Evolutionary conservation across 2,797 vertebrate genomes (phyloP).

Genomic region (Ispidina picta): DNA sequence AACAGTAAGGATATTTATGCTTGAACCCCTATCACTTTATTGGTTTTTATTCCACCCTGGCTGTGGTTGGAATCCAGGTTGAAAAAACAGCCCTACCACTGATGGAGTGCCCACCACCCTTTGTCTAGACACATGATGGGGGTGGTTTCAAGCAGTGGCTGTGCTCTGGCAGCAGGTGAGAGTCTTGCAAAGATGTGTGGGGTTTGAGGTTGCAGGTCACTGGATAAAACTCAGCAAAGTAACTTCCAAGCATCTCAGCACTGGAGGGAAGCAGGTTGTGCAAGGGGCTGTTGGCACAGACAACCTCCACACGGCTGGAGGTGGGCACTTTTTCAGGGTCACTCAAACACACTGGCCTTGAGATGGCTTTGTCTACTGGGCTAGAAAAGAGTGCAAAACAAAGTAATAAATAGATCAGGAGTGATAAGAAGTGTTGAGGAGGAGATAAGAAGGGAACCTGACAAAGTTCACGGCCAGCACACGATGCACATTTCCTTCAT

Average conservation of each 20-base stretch:
- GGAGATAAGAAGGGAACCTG: not conserved
- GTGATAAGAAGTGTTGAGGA: not conserved
- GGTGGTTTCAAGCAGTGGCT: not conserved
- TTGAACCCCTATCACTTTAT: not conserved
- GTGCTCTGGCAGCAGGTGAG: not conserved
- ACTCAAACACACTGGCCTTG: not conserved
- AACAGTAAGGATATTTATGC: not conserved
- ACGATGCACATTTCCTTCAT: not conserved
- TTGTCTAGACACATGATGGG: not conserved
- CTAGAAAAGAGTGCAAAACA: not conserved
- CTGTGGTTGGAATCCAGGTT: not conserved
- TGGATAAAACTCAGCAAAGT: not conserved
- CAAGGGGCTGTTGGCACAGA: not conserved
- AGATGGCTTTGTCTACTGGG: not conserved
- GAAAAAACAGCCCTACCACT: not conserved
- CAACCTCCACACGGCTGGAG: accelerated
- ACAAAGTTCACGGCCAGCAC: not conserved
- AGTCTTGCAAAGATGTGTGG: not conserved
- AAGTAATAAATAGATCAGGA: conserved; percentile 5
- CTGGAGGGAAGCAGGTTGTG: not conserved
- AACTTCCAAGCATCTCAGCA: accelerated
- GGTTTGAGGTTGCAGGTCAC: not conserved
- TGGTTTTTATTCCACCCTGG: not conserved
- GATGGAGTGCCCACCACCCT: not conserved
- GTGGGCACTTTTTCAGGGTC: not conserved